Evolutionary conservation across 1,140 invertebrate genomes (phyloP), one percentile per base, ranked within the genome.

Genomic region (Neocloeon triangulifer): DNA sequence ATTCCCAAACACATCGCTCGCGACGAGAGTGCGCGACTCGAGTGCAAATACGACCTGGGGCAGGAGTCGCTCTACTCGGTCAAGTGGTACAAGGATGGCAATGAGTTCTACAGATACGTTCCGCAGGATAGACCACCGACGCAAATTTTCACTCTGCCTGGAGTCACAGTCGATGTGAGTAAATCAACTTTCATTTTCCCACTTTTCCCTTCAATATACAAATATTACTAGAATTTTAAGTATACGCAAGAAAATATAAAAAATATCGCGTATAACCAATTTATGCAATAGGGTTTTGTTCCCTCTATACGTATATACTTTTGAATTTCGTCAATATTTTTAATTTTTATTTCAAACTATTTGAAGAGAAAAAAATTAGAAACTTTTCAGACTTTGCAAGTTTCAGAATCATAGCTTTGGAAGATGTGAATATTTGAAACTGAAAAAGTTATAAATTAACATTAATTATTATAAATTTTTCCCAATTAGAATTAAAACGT

Each of bases 31-130:
- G 73, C 73, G 3, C 54, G 57, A 38, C 61, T 78, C 41, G 73
- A 73, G 43, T 85, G 79, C 49, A 62, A 70, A 42, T 84, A 75
- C 55, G 70, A 76, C 40, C 52, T 84, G 41, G 75, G 78, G 36
- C 70, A 66, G 5, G 77, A 81, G 46, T 58, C 65, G 20, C 55
- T 85, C 5, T 82, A 82, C 53, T 78, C 76, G 2, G 75, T 81
- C 39, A 82, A 81, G 52, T 84, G 78, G 79, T 84, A 82, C 54
- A 81, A 81, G 48, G 77, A 82, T 46, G 75, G 75, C 18, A 66
- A 77, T 45, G 79, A 86, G 52, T 82, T 86, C 57, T 85, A 75
- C 58, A 62, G 79, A 33, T 82, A 69, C 49, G 62, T 82, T 28
- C 76, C 77, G 4, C 59, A 65, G 21, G 72, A 76, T 37, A 53